Evolutionary conservation across 2,888 invertebrate species (phyloP), one percentile per base, ranked within the genome.

Genomic region (Desoria tigrina): DNA sequence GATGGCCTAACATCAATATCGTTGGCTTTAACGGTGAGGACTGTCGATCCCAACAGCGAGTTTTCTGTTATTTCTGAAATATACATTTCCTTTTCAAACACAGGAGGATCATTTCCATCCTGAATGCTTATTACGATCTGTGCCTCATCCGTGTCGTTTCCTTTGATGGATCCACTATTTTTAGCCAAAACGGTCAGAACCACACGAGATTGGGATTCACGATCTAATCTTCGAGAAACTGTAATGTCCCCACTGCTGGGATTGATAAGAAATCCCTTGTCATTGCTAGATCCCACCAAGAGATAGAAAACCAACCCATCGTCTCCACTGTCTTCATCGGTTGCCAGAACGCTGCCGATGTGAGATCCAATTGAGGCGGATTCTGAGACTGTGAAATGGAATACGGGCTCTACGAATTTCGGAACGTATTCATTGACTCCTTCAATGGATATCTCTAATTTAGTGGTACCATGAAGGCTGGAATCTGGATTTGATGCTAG

Each of bases 381-480:
- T 82, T 97, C 97, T 3, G 89, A 81, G 58, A 97, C 81, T 1
- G 94, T 94, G 6, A 93, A 92, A 82, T 96, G 95, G 80, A 95
- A 96, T 14, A 90, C 91, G 0, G 90, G 90, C 76, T 92, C 89
- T 78, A 92, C 90, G 80, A 97, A 97, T 3, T 92, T 89, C 11
- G 96, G 96, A 1, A 94, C 94, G 78, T 95, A 94, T 81, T 96
- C 94, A 80, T 97, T 96, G 1, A 95, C 92, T 79, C 96, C 96
- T 76, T 88, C 87, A 67, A 94, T 85, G 21, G 85, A 85, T 42
- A 90, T 85, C 37, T 86, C 83, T 56, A 93, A 85, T 21, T 86
- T 84, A 74, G 91, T 88, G 76, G 88, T 89, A 16, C 88, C 86
- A 60, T 93, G 82, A 0, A 78, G 72, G 9, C 89, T 82, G 2